These are phyloP conservation scores for Pycnomerus fuliginosus DNA, from an alignment of 2,888 invertebrate species.

Conservation along the genomic window DNA sequence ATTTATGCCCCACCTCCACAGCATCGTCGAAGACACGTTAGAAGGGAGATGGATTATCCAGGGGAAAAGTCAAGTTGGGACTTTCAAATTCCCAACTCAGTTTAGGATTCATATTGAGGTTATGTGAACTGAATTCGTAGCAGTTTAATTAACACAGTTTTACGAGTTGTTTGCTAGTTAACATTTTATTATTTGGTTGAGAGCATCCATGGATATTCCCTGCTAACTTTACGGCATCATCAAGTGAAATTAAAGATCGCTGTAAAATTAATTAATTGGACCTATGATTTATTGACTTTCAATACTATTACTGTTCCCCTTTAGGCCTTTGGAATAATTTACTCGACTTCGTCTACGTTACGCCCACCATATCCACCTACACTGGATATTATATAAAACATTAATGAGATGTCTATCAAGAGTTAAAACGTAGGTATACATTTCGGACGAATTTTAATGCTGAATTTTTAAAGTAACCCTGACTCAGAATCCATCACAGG, in stretches of 20 bases:
- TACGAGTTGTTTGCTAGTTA: conserved; percentile 21
- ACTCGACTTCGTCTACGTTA: no score
- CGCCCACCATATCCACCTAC: no score
- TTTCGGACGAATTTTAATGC: no score
- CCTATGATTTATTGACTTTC: conserved; percentile 16
- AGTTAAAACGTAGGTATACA: no score
- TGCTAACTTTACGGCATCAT: conserved; percentile 16
- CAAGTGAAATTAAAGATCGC: conserved; percentile 10
- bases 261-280: conserved; percentile 17
- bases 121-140: conserved; percentile 17
- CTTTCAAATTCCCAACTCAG: conserved; percentile 9
- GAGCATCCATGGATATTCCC: conserved; percentile 15
- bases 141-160: conserved; percentile 20
- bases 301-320: no score
- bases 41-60: not conserved
- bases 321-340: no score
- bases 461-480: no score
- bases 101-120: conserved; percentile 20
- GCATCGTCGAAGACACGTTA: not conserved
- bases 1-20: no score
- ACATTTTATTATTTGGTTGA: conserved; percentile 14
- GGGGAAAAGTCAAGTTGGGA: conserved; percentile 4
- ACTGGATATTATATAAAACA: no score
- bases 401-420: no score
- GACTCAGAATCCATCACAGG: no score